Conservation (phyloP, 2,797 vertebrate species). For the Heterohyrax brucei region DNA sequence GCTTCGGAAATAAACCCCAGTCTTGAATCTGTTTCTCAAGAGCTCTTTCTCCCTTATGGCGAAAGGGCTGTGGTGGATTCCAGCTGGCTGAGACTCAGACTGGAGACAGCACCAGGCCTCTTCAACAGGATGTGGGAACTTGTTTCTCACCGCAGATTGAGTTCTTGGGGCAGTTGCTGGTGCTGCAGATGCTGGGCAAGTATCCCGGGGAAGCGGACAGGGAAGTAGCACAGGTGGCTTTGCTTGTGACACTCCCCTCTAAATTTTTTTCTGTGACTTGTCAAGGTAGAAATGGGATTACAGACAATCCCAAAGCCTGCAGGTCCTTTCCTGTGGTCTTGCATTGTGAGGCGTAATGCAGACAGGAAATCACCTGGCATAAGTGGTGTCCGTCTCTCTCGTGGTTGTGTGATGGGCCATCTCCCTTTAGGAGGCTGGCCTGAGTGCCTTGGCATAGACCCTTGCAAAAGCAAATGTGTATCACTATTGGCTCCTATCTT, state of each 20-base stretch:
- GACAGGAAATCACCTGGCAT: not conserved
- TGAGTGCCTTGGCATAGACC: not conserved
- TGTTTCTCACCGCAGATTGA: slow-evolving; percentile 76
- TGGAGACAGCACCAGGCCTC: slow-evolving; percentile 57
- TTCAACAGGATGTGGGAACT: slow-evolving; percentile 85
- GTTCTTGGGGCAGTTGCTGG: slow-evolving; percentile 61
- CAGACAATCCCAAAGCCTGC: no score
- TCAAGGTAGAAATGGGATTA: not conserved
- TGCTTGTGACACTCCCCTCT: not conserved
- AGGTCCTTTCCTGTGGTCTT: no score
- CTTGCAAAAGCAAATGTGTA: not conserved
- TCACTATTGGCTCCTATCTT: not conserved
- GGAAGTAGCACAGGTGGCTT: not conserved
- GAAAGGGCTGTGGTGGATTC: slow-evolving; percentile 20
- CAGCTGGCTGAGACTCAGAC: slow-evolving; percentile 9
- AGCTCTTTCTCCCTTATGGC: not conserved
- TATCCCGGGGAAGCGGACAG: slow-evolving; percentile 30
- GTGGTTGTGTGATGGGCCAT: not conserved
- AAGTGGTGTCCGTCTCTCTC: not conserved
- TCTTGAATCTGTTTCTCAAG: not conserved
- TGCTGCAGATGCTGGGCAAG: slow-evolving; percentile 7
- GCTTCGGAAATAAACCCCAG: not conserved
- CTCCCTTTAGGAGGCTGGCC: not conserved
- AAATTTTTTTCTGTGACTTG: not conserved
- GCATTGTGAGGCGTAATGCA: not conserved